These are phyloP conservation scores for Aleiodes sp. DNA, from an alignment of 1,140 invertebrate genomes.

Conservation along the genomic window DNA sequence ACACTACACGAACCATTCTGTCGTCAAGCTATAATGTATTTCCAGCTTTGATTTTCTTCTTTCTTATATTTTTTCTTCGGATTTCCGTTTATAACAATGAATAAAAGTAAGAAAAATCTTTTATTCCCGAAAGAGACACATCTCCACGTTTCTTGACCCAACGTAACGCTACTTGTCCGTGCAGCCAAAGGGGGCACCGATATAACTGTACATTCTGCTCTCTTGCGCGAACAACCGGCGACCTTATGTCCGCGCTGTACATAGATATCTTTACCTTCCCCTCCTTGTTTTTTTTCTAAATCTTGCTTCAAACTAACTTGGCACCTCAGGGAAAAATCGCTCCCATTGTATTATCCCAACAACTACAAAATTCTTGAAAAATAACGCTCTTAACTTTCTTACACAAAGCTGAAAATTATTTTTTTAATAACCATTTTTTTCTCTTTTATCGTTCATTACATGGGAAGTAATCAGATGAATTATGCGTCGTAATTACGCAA, in stretches of 20 bases:
- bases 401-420: no score
- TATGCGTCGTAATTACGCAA: no score
- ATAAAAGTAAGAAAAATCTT: no score
- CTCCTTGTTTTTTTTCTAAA: background rate
- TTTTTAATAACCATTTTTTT: no score
- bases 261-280: background rate
- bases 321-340: background rate
- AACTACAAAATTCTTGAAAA: background rate
- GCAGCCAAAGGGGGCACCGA: slow-evolving; percentile 28
- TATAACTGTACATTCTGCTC: slow-evolving; percentile 47
- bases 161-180: slow-evolving; percentile 37
- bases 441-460: no score
- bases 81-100: no score
- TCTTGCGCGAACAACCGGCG: slow-evolving; percentile 23
- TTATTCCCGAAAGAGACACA: background rate
- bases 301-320: background rate
- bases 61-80: no score
- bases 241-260: slow-evolving; percentile 12
- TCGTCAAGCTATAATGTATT: slow-evolving; percentile 7
- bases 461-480: background rate
- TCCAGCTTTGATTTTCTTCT: background rate
- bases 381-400: background rate
- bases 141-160: slow-evolving; percentile 39
- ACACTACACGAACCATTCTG: background rate
- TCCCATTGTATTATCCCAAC: background rate